Conservation (phyloP, 2,113 vertebrate genomes). For the Verasper variegatus region DNA sequence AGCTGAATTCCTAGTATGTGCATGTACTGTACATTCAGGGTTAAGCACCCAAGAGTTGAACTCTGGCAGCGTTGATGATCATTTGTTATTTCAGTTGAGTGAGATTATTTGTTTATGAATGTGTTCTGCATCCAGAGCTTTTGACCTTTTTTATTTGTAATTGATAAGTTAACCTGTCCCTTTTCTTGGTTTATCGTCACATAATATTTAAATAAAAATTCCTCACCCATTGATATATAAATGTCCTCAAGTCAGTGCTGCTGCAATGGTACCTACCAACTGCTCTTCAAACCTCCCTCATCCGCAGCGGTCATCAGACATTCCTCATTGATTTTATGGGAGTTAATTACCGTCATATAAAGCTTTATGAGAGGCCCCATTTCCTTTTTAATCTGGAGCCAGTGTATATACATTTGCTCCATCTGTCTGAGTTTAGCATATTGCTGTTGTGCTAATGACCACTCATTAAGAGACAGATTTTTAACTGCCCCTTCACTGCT, state of each 20-base stretch:
- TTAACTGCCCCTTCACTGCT: constrained; percentile 28
- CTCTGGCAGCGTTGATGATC: background rate
- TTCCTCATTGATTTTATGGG: constrained; percentile 65
- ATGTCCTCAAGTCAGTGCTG: background rate
- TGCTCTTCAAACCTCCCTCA: constrained; percentile 38
- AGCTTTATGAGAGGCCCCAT: constrained; percentile 47
- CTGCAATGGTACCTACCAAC: constrained; percentile 19
- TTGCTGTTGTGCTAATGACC: constrained; percentile 50
- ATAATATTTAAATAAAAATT: constrained; percentile 15
- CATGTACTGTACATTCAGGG: background rate
- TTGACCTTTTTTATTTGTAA: background rate
- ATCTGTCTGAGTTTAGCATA: constrained; percentile 57
- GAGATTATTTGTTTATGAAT: background rate
- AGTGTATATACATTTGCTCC: constrained; percentile 57
- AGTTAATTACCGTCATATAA: constrained; percentile 59
- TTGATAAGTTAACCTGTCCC: background rate
- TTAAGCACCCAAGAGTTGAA: background rate
- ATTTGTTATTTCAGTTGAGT: background rate
- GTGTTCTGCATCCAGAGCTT: background rate
- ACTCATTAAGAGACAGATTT: constrained; percentile 38
- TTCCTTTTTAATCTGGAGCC: constrained; percentile 41
- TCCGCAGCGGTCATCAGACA: constrained; percentile 82
- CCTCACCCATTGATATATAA: background rate
- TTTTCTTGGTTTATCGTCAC: background rate
- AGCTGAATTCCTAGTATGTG: background rate